Evolutionary conservation across 2,888 invertebrate genomes (phyloP), one percentile per base, ranked within the genome.

Genomic region (Slavum lentiscoides): DNA sequence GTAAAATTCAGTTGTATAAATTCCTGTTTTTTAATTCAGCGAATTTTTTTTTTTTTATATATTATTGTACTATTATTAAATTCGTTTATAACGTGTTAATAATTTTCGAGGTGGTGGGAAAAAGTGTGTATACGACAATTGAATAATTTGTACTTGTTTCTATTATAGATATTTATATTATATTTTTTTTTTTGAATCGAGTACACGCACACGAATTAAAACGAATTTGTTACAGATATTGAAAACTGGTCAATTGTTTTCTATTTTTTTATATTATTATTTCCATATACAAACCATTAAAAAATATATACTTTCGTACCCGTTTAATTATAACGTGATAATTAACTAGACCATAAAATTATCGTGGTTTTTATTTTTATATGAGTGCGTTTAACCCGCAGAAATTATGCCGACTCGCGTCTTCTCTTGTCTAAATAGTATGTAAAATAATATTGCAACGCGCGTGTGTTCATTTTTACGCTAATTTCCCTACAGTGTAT

Each of bases 321-420:
- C 49, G 43, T 76, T 75, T 76, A 68, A 58, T 76, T 59, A 30
- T 30, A 49, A 43, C 30, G n/a, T 2, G 49, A 58, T 76, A 43
- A 76, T 59, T 59, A 76, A 76, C 68, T 68, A 76, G 75, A 76
- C 67, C 75, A 76, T 59, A 76, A 76, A 76, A 76, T 59, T 13
- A 68, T 68, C 75, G 1, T 15, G 59, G 43, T 58, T 58, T 59
- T 59, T n/a, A 39, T 39, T 55, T 55, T 55, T 55, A 19, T 58
- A 49, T 13, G 49, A 49, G 49, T 49, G 49, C 49, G 70, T 23
- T 23, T 30, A 15, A n/a, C 59, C 67, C 68, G 67, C 67, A 68
- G n/a, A 68, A 74, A 59, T 68, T 76, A 68, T 4, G 4, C 75
- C 49, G 75, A 49, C 30, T 30, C 59, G 67, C 75, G 58, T 67